phyloP scores from a whole-genome alignment of 2,797 vertebrate genomes.

The Phoebastria nigripes region DNA sequence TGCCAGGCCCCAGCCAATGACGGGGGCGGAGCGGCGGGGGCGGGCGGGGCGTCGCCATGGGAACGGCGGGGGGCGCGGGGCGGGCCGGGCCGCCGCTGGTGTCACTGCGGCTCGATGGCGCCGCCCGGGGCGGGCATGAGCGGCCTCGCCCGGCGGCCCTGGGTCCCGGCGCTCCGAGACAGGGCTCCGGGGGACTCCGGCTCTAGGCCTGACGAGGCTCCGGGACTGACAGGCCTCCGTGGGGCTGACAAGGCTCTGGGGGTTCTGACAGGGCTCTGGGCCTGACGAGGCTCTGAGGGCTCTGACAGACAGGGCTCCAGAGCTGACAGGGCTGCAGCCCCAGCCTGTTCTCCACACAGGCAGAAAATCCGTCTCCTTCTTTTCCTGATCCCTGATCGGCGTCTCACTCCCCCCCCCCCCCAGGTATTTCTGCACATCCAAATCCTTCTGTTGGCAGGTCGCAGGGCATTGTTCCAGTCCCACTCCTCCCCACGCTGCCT shows the following conservation, averaged over 20 bases:
- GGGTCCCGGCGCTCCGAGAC: no score
- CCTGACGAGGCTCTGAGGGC: accelerated
- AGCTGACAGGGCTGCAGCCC: background rate
- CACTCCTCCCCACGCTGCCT: accelerated
- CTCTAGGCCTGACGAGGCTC: background rate
- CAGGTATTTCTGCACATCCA: background rate
- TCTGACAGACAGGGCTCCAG: background rate
- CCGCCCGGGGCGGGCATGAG: background rate
- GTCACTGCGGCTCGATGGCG: background rate
- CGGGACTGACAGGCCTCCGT: no score
- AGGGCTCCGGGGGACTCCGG: background rate
- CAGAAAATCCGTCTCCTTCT: background rate
- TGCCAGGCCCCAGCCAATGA: background rate
- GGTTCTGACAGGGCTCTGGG: background rate
- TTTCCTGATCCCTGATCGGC: background rate
- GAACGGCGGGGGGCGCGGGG: background rate
- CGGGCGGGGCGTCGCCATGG: background rate
- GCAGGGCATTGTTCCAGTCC: background rate
- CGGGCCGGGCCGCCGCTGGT: background rate
- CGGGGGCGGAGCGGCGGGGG: no score
- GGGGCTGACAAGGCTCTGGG: accelerated
- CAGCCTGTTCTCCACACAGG: background rate
- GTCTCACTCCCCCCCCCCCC: accelerated
- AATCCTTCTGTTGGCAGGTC: background rate
- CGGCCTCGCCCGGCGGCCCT: no score